Percentiles rank a stretch among this genome's conserved stretches.
These are phyloP conservation scores for Pelodiscus sinensis DNA, from an alignment of 2,113 vertebrate species.

Conservation along the genomic window DNA sequence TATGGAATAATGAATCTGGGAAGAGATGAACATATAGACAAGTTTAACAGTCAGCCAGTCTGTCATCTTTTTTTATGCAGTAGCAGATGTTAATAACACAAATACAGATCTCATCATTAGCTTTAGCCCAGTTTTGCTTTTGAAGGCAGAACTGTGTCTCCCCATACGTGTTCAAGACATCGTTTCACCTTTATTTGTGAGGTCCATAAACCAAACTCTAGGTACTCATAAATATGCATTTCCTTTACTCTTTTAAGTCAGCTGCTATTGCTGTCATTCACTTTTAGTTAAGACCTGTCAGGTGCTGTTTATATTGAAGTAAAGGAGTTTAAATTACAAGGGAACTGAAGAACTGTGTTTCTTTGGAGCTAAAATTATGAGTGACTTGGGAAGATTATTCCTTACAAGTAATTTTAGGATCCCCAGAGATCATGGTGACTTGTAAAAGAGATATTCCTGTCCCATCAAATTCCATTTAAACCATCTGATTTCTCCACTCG, in stretches of 20 bases:
- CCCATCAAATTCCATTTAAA: conserved; percentile 60
- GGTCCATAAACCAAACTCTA: conserved; percentile 40
- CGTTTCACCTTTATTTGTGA: conserved; percentile 48
- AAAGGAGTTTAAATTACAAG: conserved; percentile 60
- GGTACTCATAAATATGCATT: conserved; percentile 71
- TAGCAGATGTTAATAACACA: not conserved
- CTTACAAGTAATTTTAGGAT: conserved; percentile 63
- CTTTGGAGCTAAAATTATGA: conserved; percentile 66
- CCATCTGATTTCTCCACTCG: conserved; percentile 49
- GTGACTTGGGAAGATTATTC: conserved; percentile 68
- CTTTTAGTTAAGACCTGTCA: conserved; percentile 73
- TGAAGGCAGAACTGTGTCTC: conserved; percentile 40
- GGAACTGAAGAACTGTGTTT: conserved; percentile 22
- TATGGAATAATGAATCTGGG: not conserved
- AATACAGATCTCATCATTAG: not conserved
- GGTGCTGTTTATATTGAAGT: conserved; percentile 62
- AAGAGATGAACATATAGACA: not conserved
- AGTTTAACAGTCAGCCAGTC: not conserved
- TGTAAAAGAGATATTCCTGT: conserved; percentile 45
- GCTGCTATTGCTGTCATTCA: conserved; percentile 70
- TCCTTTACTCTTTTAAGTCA: conserved; percentile 62
- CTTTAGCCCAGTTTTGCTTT: not conserved
- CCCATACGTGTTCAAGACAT: conserved; percentile 34
- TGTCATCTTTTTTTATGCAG: not conserved
- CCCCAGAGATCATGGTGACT: conserved; percentile 42